Evolutionary conservation across 2,888 invertebrate genomes (phyloP).

Genomic region (Hypercompe scribonia): DNA sequence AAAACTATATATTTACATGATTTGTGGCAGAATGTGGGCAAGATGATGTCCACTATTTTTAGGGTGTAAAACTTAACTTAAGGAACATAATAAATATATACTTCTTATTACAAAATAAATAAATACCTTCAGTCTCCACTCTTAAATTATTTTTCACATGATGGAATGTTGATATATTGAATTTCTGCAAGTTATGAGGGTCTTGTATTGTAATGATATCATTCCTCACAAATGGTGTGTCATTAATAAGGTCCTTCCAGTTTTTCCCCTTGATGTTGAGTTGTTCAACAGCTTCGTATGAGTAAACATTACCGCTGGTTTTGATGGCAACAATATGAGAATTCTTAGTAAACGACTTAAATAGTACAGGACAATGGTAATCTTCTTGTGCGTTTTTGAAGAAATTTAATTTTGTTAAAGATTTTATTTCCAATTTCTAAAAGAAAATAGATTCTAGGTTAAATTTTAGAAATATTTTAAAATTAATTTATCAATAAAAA

Average conservation of each 20-base stretch:
- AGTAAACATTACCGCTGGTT: constrained; percentile 98
- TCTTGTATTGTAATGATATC: constrained; percentile 98
- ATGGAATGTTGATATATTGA: constrained; percentile 97
- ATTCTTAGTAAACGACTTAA: constrained; percentile 96
- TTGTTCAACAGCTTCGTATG: constrained; percentile 97
- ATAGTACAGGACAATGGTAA: constrained; percentile 97
- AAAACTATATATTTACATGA: no score
- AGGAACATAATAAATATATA: no score
- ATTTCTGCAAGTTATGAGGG: constrained; percentile 95
- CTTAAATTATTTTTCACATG: constrained; percentile 96
- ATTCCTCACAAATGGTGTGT: constrained; percentile 94
- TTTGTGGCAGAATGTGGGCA: no score
- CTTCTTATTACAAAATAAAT: not conserved
- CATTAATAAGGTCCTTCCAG: constrained; percentile 97
- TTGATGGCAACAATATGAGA: constrained; percentile 96
- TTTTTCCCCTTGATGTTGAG: constrained; percentile 97
- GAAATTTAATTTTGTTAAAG: constrained; percentile 94
- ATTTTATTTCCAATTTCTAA: constrained; percentile 92
- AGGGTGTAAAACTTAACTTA: no score
- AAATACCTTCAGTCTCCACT: constrained; percentile 93
- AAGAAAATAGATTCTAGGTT: constrained; percentile 36
- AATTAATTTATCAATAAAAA: not conserved
- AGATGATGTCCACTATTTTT: no score
- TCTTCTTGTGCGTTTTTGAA: constrained; percentile 93
- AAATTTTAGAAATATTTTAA: no score